Conservation (phyloP, 2,113 vertebrate genomes). For the Callipepla californica region DNA sequence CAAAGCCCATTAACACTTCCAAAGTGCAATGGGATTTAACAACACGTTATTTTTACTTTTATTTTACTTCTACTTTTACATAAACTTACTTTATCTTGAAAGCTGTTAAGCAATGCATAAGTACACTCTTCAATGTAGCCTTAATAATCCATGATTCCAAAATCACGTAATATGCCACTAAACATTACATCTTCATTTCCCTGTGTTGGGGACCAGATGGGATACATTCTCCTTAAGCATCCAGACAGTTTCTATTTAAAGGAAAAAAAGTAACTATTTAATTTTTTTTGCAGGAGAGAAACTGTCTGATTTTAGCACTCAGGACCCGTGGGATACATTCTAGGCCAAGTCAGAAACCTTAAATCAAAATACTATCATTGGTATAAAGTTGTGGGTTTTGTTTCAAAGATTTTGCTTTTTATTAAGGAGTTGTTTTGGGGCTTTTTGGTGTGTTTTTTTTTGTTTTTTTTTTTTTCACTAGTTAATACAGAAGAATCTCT, state of each 20-base stretch:
- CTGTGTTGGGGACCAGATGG: conserved; percentile 50
- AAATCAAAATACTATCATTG: conserved; percentile 3
- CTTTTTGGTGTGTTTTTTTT: not conserved
- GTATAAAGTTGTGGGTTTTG: not conserved
- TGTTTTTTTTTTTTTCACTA: not conserved
- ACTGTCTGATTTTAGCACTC: conserved; percentile 35
- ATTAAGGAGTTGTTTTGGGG: no score
- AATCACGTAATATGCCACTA: conserved; percentile 19
- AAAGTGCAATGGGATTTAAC: not conserved
- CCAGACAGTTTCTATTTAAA: conserved; percentile 47
- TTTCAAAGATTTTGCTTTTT: conserved; percentile 4
- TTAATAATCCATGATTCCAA: not conserved
- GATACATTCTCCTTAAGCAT: conserved; percentile 42
- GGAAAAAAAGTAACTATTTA: conserved; percentile 34
- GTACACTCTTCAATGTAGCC: conserved; percentile 37
- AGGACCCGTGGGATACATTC: conserved; percentile 6
- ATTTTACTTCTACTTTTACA: not conserved
- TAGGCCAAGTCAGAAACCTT: conserved; percentile 47
- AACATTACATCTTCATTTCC: conserved; percentile 22
- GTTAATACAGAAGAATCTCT: not conserved
- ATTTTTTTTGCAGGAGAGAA: conserved; percentile 41
- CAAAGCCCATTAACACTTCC: not conserved
- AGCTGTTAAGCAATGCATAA: conserved; percentile 23
- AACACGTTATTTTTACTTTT: conserved; percentile 41
- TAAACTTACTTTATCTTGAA: not conserved